A percentile compares a stretch with the other conserved stretches of the same genome.
phyloP scores from a whole-genome alignment of 2,113 vertebrate species.

The Triplophysa dalaica region DNA sequence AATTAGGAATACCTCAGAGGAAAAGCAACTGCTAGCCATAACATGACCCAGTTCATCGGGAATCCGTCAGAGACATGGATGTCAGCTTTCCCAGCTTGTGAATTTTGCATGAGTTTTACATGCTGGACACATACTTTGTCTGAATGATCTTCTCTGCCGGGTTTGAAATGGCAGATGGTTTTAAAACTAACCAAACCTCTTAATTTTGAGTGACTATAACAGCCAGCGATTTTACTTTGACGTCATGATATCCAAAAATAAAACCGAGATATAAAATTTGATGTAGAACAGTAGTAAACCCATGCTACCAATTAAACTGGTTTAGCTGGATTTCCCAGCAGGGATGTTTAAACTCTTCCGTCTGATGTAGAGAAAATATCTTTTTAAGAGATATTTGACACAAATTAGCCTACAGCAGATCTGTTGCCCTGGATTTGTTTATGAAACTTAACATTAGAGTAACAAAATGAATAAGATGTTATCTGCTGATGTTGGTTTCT shows the following conservation, averaged over 20 bases:
- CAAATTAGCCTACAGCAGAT: background rate
- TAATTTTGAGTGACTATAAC: too few species aligned
- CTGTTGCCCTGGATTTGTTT: background rate
- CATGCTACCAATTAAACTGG: too few species aligned
- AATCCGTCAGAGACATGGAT: slow-evolving; percentile 39
- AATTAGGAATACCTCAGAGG: slow-evolving; percentile 4
- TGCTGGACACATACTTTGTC: slow-evolving; percentile 57
- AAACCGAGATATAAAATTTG: too few species aligned
- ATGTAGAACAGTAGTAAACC: too few species aligned
- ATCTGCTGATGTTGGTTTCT: background rate
- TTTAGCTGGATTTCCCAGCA: too few species aligned
- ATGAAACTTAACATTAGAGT: background rate
- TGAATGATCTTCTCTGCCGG: slow-evolving; percentile 24
- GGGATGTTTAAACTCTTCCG: too few species aligned
- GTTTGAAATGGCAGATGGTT: background rate
- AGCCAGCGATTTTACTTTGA: background rate
- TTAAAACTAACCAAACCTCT: background rate
- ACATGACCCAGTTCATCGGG: slow-evolving; percentile 49
- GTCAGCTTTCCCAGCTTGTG: background rate
- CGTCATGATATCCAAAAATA: too few species aligned
- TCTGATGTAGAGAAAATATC: too few species aligned
- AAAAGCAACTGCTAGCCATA: slow-evolving; percentile 25
- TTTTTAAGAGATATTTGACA: too few species aligned
- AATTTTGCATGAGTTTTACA: slow-evolving; percentile 62
- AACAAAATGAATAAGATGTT: background rate